A percentile compares a stretch with the other conserved stretches of the same genome.
Conservation (phyloP, 2,888 invertebrate species). For the Endotricha flammealis region DNA sequence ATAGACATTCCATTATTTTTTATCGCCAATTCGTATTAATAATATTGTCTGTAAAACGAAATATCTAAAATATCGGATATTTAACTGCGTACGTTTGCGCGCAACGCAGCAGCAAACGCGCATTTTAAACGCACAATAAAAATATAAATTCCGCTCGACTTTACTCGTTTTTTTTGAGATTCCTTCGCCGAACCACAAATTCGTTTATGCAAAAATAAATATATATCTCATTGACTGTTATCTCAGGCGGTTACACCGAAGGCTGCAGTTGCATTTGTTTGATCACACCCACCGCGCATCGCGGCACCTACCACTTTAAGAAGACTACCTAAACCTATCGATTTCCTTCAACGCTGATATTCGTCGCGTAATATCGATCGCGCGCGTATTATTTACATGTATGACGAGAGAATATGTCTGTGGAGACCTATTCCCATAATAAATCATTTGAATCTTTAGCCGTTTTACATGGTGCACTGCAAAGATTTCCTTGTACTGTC, state of each 20-base stretch:
- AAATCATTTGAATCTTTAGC: too few relatives aligned
- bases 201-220: constrained; percentile 1
- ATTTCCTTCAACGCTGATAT: too few relatives aligned
- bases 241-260: not conserved
- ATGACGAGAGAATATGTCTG: too few relatives aligned
- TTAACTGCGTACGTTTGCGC: not conserved
- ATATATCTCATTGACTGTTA: not conserved
- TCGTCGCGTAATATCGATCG: too few relatives aligned
- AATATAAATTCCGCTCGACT: not conserved
- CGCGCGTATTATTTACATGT: too few relatives aligned
- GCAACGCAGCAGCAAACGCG: not conserved
- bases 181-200: not conserved
- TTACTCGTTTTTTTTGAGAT: not conserved
- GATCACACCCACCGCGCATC: not conserved
- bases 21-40: constrained; percentile 3
- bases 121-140: not conserved
- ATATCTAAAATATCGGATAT: constrained; percentile 6
- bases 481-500: too few relatives aligned
- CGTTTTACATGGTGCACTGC: too few relatives aligned
- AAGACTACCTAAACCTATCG: too few relatives aligned
- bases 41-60: constrained; percentile 7
- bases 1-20: constrained; percentile 1
- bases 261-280: not conserved
- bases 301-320: not conserved
- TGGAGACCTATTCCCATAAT: too few relatives aligned